These are phyloP conservation scores for Neogale vison DNA, from an alignment of 2,113 vertebrate genomes.

Conservation along the genomic window DNA sequence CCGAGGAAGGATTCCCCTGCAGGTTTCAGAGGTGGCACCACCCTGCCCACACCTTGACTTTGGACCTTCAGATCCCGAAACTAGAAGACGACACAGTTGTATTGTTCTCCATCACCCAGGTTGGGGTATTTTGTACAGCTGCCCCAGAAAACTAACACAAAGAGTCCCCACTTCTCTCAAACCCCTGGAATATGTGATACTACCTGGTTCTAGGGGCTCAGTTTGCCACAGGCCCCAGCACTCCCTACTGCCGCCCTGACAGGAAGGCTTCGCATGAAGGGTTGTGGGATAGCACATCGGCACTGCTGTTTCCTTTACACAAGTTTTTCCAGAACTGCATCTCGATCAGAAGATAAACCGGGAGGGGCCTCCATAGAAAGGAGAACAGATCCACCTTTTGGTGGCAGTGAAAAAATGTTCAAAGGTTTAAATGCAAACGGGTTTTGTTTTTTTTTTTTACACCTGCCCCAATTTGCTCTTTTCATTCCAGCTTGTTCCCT, in stretches of 20 bases:
- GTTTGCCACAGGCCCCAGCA: background rate
- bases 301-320: background rate
- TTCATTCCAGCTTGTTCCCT: background rate
- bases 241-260: background rate
- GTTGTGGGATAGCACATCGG: background rate
- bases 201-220: background rate
- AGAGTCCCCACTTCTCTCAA: background rate
- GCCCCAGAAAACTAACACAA: background rate
- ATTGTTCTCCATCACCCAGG: background rate
- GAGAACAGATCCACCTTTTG: accelerated
- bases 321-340: no score
- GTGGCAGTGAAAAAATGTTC: background rate
- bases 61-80: background rate
- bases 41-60: background rate
- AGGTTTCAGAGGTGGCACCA: accelerated
- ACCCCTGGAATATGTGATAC: background rate
- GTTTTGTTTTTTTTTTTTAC: background rate
- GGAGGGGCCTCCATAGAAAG: background rate
- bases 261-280: accelerated
- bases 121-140: background rate
- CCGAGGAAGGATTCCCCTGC: accelerated
- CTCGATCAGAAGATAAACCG: background rate
- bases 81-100: background rate
- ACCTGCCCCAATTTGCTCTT: background rate
- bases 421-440: background rate